Percentiles rank a stretch among this genome's conserved stretches.
Evolutionary conservation across 2,797 vertebrate genomes (phyloP).

Genomic region (Etheostoma nigrum): DNA sequence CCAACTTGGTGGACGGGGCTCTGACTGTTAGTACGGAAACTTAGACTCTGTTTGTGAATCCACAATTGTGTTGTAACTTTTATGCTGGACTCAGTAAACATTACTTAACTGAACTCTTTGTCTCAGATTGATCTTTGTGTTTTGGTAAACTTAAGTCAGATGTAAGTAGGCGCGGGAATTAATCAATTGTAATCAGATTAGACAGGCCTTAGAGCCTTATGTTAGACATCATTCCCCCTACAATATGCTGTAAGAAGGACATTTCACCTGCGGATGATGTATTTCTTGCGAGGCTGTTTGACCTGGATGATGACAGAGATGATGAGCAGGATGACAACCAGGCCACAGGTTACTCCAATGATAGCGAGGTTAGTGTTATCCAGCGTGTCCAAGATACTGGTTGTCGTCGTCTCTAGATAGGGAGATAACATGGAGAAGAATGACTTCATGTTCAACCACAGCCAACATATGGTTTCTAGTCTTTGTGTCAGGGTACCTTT

Average conservation of each 20-base stretch:
- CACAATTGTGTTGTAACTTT: too few relatives aligned
- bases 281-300: conserved; percentile 97
- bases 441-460: neutral
- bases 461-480: neutral
- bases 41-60: too few relatives aligned
- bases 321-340: conserved; percentile 93
- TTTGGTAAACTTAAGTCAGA: too few relatives aligned
- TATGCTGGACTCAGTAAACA: too few relatives aligned
- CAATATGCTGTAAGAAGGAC: neutral
- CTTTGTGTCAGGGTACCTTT: conserved; percentile 86
- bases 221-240: too few relatives aligned
- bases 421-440: neutral
- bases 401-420: conserved; percentile 91
- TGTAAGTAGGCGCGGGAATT: too few relatives aligned
- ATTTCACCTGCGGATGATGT: conserved; percentile 79
- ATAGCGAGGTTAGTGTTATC: conserved; percentile 95
- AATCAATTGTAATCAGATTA: too few relatives aligned
- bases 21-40: too few relatives aligned
- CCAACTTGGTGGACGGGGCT: too few relatives aligned
- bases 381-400: conserved; percentile 92
- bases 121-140: too few relatives aligned
- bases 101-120: too few relatives aligned
- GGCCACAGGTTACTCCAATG: conserved; percentile 93
- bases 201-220: too few relatives aligned
- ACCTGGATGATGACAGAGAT: conserved; percentile 94